A percentile compares a stretch with the other conserved stretches of the same genome.
Conservation (phyloP, 2,113 vertebrate species). For the Synchiropus splendidus region DNA sequence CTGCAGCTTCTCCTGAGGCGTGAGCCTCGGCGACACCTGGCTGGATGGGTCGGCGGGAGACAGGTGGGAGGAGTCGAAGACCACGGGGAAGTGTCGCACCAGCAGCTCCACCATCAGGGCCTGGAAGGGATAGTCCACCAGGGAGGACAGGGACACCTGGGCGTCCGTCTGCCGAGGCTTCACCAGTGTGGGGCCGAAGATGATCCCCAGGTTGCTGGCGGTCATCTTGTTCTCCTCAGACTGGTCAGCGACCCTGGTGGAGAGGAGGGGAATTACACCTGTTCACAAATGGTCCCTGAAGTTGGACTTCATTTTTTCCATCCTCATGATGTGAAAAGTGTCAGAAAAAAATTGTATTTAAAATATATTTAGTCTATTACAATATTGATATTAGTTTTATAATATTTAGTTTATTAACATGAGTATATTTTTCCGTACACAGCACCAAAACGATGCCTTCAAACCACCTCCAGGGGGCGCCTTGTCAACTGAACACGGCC, state of each 20-base stretch:
- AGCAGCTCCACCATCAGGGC: constrained; percentile 86
- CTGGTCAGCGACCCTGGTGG: constrained; percentile 78
- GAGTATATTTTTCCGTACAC: too few relatives aligned
- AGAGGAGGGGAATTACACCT: background rate
- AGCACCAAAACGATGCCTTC: too few relatives aligned
- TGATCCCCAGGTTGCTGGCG: constrained; percentile 90
- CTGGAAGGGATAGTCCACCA: constrained; percentile 93
- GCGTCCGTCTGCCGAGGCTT: constrained; percentile 82
- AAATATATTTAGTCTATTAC: too few relatives aligned
- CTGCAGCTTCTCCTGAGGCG: constrained; percentile 68
- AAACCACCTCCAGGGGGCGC: too few relatives aligned
- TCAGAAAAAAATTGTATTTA: too few relatives aligned
- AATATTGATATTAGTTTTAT: too few relatives aligned
- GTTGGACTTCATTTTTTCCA: too few relatives aligned
- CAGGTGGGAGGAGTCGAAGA: constrained; percentile 69
- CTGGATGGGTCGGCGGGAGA: constrained; percentile 42
- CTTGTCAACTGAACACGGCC: background rate
- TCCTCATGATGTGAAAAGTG: too few relatives aligned
- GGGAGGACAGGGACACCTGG: constrained; percentile 85
- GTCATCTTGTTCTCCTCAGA: constrained; percentile 97
- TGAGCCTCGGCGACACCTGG: constrained; percentile 48
- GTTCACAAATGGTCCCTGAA: too few relatives aligned
- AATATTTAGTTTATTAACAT: too few relatives aligned
- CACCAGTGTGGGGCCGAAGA: constrained; percentile 92
- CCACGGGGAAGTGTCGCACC: constrained; percentile 75